Percentiles rank a stretch among this genome's conserved stretches.
Conservation (phyloP, 2,888 invertebrate species). For the Metellina segmentata region DNA sequence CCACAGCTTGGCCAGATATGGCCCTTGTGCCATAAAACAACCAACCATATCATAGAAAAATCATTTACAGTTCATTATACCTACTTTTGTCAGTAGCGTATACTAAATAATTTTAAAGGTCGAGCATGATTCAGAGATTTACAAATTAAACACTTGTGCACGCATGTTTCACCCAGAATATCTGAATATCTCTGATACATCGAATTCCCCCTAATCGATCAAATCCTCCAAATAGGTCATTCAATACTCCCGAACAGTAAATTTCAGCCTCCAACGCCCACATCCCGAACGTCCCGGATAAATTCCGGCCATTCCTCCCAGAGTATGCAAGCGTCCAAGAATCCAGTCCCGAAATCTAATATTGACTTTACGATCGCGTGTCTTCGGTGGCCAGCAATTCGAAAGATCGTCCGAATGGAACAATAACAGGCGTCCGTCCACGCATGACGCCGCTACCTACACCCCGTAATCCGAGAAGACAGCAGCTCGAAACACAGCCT, state of each 20-base stretch:
- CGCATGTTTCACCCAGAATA: background rate
- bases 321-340: background rate
- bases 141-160: too few relatives aligned
- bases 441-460: conserved; percentile 10
- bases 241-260: background rate
- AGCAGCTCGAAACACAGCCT: background rate
- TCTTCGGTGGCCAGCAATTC: background rate
- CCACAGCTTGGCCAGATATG: too few relatives aligned
- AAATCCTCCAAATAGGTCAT: background rate
- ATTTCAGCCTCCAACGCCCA: background rate
- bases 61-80: too few relatives aligned
- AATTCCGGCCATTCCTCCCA: background rate
- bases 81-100: too few relatives aligned
- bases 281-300: too few relatives aligned
- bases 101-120: too few relatives aligned
- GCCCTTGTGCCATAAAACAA: too few relatives aligned
- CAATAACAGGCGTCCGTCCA: conserved; percentile 37
- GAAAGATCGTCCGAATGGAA: conserved; percentile 30
- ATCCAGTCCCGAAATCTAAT: conserved; percentile 23
- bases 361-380: conserved; percentile 31
- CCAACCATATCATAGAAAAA: too few relatives aligned
- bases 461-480: conserved; percentile 39
- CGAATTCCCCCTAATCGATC: background rate
- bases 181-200: background rate
- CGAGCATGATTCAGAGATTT: too few relatives aligned